phyloP scores from a whole-genome alignment of 2,797 vertebrate species.

The Alosa sapidissima region DNA sequence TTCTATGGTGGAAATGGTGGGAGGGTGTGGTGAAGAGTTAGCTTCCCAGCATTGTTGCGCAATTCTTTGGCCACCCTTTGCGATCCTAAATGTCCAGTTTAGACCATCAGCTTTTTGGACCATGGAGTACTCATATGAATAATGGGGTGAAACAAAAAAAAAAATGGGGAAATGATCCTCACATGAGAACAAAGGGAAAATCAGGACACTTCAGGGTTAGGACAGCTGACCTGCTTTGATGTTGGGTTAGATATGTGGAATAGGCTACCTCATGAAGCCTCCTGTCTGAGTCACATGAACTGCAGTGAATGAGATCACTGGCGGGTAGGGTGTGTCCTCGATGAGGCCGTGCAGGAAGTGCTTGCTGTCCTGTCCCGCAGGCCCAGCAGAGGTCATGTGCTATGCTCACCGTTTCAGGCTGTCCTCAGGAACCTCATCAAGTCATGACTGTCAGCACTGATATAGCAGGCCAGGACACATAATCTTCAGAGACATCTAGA shows the following conservation, averaged over 20 bases:
- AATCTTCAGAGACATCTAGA: background rate
- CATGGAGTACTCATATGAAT: background rate
- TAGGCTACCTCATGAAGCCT: background rate
- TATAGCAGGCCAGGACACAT: background rate
- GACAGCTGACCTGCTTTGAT: background rate
- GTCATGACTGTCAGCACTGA: background rate
- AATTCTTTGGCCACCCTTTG: background rate
- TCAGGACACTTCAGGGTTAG: background rate
- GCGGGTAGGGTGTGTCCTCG: constrained; percentile 5
- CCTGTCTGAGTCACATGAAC: constrained; percentile 41
- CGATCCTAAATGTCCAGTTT: background rate
- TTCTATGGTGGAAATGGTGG: constrained; percentile 43
- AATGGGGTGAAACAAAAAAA: background rate
- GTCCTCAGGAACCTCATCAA: constrained; percentile 1
- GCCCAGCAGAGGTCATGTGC: constrained; percentile 27
- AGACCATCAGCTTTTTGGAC: background rate
- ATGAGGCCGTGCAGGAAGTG: constrained; percentile 21
- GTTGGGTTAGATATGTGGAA: constrained; percentile 15
- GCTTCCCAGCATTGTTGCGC: constrained; percentile 45
- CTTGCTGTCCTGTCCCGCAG: constrained; percentile 40
- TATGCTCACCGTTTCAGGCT: constrained; percentile 6
- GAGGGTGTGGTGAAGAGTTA: constrained; percentile 36
- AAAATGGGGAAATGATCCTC: background rate
- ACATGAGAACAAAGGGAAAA: background rate
- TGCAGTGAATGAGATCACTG: constrained; percentile 33